Conservation (phyloP, 2,797 vertebrate species). For the Thunnus albacares region DNA sequence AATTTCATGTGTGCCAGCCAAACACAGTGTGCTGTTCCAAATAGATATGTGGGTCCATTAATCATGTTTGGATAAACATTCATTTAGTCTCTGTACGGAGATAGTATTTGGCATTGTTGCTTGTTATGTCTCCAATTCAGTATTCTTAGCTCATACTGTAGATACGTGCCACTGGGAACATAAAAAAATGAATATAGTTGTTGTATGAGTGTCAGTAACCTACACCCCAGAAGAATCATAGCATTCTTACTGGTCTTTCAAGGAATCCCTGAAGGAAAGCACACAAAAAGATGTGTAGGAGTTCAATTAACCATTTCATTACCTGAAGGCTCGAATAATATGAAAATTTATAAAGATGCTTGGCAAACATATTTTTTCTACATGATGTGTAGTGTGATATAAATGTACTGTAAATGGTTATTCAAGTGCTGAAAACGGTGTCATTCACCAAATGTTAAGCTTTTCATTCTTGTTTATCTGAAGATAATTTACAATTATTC, state of each 20-base stretch:
- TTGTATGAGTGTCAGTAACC: neutral
- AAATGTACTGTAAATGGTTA: no score
- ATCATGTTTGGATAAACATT: conserved; percentile 47
- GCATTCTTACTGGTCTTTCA: neutral
- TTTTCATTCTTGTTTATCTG: neutral
- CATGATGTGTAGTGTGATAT: neutral
- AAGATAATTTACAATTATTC: neutral
- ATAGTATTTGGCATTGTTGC: conserved; percentile 20
- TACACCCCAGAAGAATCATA: conserved; percentile 1
- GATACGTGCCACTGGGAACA: neutral
- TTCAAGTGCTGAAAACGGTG: neutral
- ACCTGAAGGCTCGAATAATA: neutral
- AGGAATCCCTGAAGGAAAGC: neutral
- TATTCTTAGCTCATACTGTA: neutral
- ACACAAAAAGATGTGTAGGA: neutral
- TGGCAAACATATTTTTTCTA: neutral
- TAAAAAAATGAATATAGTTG: conserved; percentile 5
- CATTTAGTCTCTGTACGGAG: conserved; percentile 29
- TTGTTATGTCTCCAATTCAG: conserved; percentile 22
- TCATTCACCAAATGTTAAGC: neutral
- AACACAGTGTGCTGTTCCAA: conserved; percentile 46
- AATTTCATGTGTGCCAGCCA: conserved; percentile 41
- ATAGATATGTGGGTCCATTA: conserved; percentile 40
- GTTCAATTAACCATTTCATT: conserved; percentile 22
- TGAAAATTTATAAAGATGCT: conserved; percentile 5